phyloP scores from a whole-genome alignment of 2,888 invertebrate species.

The Drosophila mayaguana region DNA sequence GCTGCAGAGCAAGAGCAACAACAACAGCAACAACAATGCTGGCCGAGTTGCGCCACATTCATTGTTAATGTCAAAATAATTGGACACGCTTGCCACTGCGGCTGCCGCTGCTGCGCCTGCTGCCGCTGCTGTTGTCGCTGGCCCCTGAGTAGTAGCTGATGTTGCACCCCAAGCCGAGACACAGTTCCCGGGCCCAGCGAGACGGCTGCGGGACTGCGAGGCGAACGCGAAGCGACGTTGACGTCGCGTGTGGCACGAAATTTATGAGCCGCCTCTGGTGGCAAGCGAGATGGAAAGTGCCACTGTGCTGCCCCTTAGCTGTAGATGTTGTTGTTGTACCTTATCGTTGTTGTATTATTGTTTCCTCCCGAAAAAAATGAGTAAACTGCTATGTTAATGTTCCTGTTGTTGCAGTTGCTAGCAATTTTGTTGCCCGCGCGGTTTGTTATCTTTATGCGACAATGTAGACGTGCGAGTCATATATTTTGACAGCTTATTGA shows the following conservation, averaged over 20 bases:
- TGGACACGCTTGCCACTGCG: slow-evolving; percentile 77
- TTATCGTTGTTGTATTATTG: slow-evolving; percentile 2
- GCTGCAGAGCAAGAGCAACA: not conserved
- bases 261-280: slow-evolving; percentile 66
- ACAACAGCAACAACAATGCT: slow-evolving; percentile 10
- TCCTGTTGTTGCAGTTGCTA: slow-evolving; percentile 11
- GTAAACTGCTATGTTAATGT: slow-evolving; percentile 60
- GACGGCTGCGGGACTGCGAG: not conserved
- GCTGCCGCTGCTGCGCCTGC: not conserved
- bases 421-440: slow-evolving; percentile 43
- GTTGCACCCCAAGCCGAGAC: slow-evolving; percentile 40
- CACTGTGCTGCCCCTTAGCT: slow-evolving; percentile 52
- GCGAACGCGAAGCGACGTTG: slow-evolving; percentile 5
- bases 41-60: slow-evolving; percentile 72
- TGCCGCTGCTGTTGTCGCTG: not conserved
- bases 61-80: slow-evolving; percentile 83
- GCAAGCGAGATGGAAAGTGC: slow-evolving; percentile 65
- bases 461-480: slow-evolving; percentile 68
- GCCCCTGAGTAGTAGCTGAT: slow-evolving; percentile 31
- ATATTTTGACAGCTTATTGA: slow-evolving; percentile 79
- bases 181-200: slow-evolving; percentile 24
- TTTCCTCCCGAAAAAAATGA: slow-evolving; percentile 26
- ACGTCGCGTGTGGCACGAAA: slow-evolving; percentile 80
- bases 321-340: slow-evolving; percentile 2
- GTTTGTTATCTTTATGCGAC: slow-evolving; percentile 62